Percentiles rank a stretch among this genome's conserved stretches.
phyloP scores from a whole-genome alignment of 2,888 invertebrate genomes.

The Ormyrus nitidulus region DNA sequence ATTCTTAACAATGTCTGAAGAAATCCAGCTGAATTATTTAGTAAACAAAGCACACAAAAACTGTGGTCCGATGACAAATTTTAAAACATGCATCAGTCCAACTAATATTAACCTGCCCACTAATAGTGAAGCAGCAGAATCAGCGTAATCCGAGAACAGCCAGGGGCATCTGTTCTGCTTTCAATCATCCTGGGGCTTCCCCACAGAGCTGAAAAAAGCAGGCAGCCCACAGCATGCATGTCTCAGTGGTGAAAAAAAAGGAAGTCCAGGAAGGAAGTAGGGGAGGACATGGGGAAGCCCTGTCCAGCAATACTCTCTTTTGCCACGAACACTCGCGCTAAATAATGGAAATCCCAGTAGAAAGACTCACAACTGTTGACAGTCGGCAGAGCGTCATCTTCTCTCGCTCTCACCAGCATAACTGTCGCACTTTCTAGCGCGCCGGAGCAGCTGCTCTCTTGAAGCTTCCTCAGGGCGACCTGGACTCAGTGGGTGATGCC shows the following conservation, averaged over 20 bases:
- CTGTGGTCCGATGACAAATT: no score
- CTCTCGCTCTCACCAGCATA: neutral
- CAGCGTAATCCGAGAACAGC: conserved; percentile 43
- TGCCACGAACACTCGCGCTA: no score
- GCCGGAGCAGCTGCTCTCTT: no score
- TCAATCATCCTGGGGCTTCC: conserved; percentile 11
- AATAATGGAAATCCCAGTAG: neutral
- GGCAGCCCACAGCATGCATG: neutral
- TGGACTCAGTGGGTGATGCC: no score
- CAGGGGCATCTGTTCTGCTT: conserved; percentile 48
- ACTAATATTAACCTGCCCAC: conserved; percentile 38
- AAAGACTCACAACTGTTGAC: conserved; percentile 48
- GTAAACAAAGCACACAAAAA: no score
- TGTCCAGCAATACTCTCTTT: no score
- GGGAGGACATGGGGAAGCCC: no score
- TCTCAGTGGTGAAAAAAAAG: neutral
- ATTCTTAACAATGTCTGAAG: no score
- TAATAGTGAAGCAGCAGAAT: conserved; percentile 31
- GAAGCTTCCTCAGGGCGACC: neutral
- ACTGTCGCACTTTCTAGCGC: neutral
- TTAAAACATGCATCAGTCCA: neutral
- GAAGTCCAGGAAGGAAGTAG: neutral
- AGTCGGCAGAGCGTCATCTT: conserved; percentile 47
- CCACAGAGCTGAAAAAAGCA: neutral
- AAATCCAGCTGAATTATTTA: no score